Conservation (phyloP, 2,888 invertebrate species). For the Pristionchus fissidentatus region DNA sequence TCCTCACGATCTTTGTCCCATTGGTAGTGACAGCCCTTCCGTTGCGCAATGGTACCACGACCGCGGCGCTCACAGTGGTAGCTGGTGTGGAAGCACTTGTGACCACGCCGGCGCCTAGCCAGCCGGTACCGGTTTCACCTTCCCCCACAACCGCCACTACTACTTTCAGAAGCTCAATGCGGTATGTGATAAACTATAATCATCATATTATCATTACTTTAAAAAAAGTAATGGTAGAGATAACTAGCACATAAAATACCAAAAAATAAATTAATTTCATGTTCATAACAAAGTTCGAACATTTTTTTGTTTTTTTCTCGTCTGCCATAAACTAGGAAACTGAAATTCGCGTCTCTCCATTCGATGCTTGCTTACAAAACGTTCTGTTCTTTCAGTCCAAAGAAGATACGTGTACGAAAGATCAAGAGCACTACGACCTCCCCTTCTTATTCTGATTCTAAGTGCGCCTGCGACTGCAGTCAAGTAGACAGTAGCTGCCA, state of each 20-base stretch:
- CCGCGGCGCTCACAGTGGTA: too few species aligned
- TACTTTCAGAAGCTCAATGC: neutral
- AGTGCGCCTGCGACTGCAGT: neutral
- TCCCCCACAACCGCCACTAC: neutral
- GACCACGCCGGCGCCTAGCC: neutral
- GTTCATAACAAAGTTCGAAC: too few species aligned
- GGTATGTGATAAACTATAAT: neutral
- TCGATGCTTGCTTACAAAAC: neutral
- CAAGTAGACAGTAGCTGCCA: neutral
- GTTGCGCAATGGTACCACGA: neutral
- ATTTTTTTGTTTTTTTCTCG: too few species aligned
- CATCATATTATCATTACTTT: neutral
- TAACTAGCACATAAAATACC: too few species aligned
- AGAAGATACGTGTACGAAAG: neutral
- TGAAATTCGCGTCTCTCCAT: neutral
- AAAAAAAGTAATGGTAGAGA: too few species aligned
- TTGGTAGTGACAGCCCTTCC: neutral
- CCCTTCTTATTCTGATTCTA: neutral
- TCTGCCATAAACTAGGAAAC: too few species aligned
- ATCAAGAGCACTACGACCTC: neutral
- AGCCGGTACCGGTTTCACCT: neutral
- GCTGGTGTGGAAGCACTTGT: neutral
- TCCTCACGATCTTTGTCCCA: neutral
- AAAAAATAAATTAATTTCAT: too few species aligned
- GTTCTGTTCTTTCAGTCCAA: neutral